phyloP scores from a whole-genome alignment of 2,888 invertebrate species.

The Nebria brevicollis region DNA sequence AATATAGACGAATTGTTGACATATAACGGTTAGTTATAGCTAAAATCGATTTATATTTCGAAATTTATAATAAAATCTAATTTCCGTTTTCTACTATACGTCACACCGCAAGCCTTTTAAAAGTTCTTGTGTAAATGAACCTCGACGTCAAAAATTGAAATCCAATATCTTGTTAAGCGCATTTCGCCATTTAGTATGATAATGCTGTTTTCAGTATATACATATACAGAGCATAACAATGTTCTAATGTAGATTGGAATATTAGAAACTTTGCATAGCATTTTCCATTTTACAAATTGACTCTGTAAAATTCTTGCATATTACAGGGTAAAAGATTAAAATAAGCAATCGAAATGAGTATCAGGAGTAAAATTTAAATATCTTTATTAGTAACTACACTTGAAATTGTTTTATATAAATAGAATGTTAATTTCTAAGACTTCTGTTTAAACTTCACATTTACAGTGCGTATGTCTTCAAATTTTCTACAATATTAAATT shows the following conservation, averaged over 20 bases:
- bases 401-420: too few species aligned
- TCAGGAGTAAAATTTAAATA: too few species aligned
- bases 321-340: neutral
- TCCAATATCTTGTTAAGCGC: slow-evolving; percentile 20
- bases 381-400: too few species aligned
- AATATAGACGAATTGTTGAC: too few species aligned
- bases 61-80: slow-evolving; percentile 6
- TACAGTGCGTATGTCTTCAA: too few species aligned
- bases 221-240: neutral
- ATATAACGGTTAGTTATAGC: too few species aligned
- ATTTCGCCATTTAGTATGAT: slow-evolving; percentile 10
- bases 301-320: neutral
- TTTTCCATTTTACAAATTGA: neutral
- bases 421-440: too few species aligned
- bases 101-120: slow-evolving; percentile 1
- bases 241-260: neutral
- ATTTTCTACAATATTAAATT: too few species aligned
- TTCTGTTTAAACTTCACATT: too few species aligned
- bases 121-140: slow-evolving; percentile 15
- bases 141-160: slow-evolving; percentile 17
- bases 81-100: slow-evolving; percentile 5
- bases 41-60: neutral
- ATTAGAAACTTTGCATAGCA: neutral
- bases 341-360: too few species aligned
- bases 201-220: neutral